Base-by-base conservation (phyloP, 2,888 invertebrate genomes). In the Thalpophila matura region DNA sequence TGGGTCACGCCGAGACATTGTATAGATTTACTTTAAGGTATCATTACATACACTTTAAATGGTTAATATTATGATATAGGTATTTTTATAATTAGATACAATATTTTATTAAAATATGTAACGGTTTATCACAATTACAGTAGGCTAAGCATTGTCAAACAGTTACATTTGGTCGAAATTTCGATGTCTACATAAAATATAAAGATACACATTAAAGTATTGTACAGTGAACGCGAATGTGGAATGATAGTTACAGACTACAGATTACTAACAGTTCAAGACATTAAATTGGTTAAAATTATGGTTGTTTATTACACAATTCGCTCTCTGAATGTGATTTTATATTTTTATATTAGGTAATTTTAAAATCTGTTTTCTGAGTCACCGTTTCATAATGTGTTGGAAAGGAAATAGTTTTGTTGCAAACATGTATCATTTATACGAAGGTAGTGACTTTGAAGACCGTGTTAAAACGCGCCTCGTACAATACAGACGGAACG, bases 41-140 rank as follows among this genome's bases (percentile, higher is more conserved):
- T 67, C 63, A 62, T 59, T 66, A 64, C 57, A 54, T 74, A 76
- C 42, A 61, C 43, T 65, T 56, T 56, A 38, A 64, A 42, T 35
- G 46, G 46, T 69, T 73, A 54, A 66, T 73, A 47, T 61, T 50
- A 64, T 53, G 42, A 51, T 12, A 64, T 68, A 73, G 42, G 60
- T 79, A 77, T 79, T 79, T 76, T 68, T 71, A 73, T 76, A 78
- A 58, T 63, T 69, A 74, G 43, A 59, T 66, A 60, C 45, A 64
- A 60, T 64, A 65, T 69, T 53, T 73, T 65, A 73, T 37, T 50
- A 45, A 63, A 62, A 14, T 50, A 64, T 59, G 51, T 60, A 49
- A 53, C 2, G 9, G 55, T 37, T 14, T 70, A 63, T 47, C 46
- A 51, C 55, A 9, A n/a, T n/a, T 51, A 26, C 35, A 29, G 29